Conservation (phyloP, 2,113 vertebrate species). For the Passer montanus region DNA sequence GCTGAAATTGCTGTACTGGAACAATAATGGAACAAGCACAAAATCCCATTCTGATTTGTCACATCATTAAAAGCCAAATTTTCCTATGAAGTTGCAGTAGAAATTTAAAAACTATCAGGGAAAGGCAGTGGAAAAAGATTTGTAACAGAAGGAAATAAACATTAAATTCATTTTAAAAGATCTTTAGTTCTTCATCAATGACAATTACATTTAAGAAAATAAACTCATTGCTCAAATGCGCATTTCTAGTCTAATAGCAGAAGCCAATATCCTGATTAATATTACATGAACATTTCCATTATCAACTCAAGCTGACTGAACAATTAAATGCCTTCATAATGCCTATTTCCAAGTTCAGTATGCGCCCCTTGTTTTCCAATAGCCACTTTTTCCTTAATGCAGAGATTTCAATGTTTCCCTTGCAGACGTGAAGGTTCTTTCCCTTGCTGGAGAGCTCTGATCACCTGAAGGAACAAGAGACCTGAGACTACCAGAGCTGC, state of each 20-base stretch:
- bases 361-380: background rate
- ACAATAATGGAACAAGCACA: background rate
- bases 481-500: too few species aligned
- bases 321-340: background rate
- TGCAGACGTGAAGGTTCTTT: background rate
- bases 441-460: too few species aligned
- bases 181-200: background rate
- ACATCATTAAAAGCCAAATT: background rate
- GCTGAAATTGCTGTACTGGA: background rate
- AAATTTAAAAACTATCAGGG: background rate
- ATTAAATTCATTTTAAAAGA: background rate
- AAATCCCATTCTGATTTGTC: background rate
- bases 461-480: rapidly evolving
- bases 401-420: background rate
- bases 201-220: background rate
- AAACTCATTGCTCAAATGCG: background rate
- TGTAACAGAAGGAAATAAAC: background rate
- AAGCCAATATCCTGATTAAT: background rate
- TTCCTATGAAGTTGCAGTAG: background rate
- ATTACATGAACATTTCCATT: background rate
- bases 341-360: background rate
- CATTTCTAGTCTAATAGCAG: background rate
- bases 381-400: background rate
- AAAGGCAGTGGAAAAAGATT: background rate
- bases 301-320: background rate